phyloP scores from a whole-genome alignment of 2,113 vertebrate genomes.

The Microtus oregoni region DNA sequence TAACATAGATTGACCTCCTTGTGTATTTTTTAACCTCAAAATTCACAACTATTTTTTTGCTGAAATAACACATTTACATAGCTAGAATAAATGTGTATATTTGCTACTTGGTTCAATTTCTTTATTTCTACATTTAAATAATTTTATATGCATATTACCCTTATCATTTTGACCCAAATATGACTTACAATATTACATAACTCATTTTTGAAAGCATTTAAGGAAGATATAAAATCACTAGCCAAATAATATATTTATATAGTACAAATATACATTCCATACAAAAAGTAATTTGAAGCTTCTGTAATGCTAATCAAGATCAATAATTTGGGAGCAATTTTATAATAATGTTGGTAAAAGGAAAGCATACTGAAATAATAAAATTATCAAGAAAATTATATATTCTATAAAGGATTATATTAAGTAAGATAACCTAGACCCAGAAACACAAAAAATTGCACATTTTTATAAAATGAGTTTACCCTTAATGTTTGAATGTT shows the following conservation, averaged over 20 bases:
- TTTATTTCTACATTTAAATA: conserved; percentile 26
- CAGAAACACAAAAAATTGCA: background rate
- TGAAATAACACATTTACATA: background rate
- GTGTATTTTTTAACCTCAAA: background rate
- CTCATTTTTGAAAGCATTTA: conserved; percentile 26
- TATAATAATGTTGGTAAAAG: background rate
- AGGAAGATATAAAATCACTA: background rate
- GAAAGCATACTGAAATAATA: background rate
- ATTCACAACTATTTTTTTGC: conserved; percentile 1
- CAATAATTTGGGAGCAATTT: background rate
- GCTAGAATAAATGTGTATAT: background rate
- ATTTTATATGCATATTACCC: background rate
- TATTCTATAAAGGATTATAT: background rate
- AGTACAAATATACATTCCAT: background rate
- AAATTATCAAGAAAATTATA: background rate
- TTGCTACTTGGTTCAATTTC: background rate
- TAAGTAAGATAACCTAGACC: background rate
- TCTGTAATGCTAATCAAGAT: background rate
- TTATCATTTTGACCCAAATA: background rate
- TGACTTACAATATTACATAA: background rate
- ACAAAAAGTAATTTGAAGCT: background rate
- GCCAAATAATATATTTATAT: conserved; percentile 17
- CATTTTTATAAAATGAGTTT: background rate
- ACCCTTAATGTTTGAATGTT: background rate
- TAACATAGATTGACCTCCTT: background rate